A percentile compares a stretch with the other conserved stretches of the same genome.
Conservation (phyloP, 2,113 vertebrate species). For the Hyla sarda region DNA sequence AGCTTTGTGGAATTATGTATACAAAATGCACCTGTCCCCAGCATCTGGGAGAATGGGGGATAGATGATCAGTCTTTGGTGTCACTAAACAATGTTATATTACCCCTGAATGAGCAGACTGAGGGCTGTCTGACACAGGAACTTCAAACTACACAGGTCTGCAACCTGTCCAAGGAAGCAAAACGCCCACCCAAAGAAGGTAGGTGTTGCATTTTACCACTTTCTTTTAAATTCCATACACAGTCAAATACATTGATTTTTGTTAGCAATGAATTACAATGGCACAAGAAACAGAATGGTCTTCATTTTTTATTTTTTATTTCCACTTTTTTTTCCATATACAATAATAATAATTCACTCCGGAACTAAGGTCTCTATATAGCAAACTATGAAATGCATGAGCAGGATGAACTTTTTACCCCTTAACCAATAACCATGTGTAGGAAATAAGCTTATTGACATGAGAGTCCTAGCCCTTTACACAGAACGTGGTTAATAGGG, state of each 20-base stretch:
- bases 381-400: background rate
- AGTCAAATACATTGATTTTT: conserved; percentile 62
- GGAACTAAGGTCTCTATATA: background rate
- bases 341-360: background rate
- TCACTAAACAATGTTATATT: conserved; percentile 97
- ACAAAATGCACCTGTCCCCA: conserved; percentile 98
- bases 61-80: conserved; percentile 91
- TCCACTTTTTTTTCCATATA: background rate
- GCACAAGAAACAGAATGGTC: conserved; percentile 63
- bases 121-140: conserved; percentile 96
- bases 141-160: conserved; percentile 94
- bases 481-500: conserved; percentile 5
- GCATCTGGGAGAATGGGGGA: conserved; percentile 92
- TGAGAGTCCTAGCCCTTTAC: background rate
- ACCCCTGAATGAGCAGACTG: conserved; percentile 97
- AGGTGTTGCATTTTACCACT: conserved; percentile 71
- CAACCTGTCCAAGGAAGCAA: conserved; percentile 96
- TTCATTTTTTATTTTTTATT: background rate
- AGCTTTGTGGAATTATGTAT: conserved; percentile 97
- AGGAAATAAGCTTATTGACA: background rate
- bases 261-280: background rate
- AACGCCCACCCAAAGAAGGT: conserved; percentile 97
- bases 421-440: background rate
- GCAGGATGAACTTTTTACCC: background rate
- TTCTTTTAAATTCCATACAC: conserved; percentile 58